Percentiles rank a stretch among this genome's conserved stretches.
Conservation (phyloP, 2,888 invertebrate species). For the Drosophila anceps region DNA sequence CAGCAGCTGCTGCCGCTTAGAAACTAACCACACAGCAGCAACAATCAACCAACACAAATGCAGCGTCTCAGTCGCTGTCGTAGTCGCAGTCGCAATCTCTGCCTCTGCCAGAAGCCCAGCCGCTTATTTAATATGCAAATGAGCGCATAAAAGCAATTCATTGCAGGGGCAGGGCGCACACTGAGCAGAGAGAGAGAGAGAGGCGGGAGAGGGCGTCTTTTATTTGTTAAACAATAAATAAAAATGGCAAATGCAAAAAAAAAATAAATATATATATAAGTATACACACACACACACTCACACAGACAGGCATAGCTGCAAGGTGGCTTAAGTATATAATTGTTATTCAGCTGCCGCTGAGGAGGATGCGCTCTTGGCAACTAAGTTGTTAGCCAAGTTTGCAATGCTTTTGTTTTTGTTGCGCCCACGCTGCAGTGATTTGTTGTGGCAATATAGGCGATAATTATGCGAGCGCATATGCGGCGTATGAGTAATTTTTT, state of each 20-base stretch:
- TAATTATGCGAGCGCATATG: slow-evolving; percentile 73
- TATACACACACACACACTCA: neutral
- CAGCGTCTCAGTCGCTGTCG: slow-evolving; percentile 43
- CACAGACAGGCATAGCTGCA: slow-evolving; percentile 1
- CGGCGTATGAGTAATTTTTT: slow-evolving; percentile 76
- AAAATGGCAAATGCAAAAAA: slow-evolving; percentile 53
- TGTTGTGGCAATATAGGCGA: slow-evolving; percentile 64
- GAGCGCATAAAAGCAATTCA: slow-evolving; percentile 78
- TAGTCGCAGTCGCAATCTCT: slow-evolving; percentile 6
- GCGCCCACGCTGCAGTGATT: slow-evolving; percentile 52
- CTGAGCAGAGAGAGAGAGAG: neutral
- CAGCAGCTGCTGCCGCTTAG: slow-evolving; percentile 66
- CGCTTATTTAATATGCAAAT: slow-evolving; percentile 80
- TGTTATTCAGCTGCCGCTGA: slow-evolving; percentile 65
- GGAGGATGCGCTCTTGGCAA: slow-evolving; percentile 70
- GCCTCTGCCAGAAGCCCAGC: slow-evolving; percentile 33
- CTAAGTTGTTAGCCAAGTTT: slow-evolving; percentile 41
- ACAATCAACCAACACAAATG: slow-evolving; percentile 55
- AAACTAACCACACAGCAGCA: slow-evolving; percentile 59
- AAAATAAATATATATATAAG: neutral
- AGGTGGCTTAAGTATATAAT: slow-evolving; percentile 48
- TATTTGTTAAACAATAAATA: slow-evolving; percentile 74
- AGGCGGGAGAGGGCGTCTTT: slow-evolving; percentile 19
- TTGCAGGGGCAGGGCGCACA: slow-evolving; percentile 63
- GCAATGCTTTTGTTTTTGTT: slow-evolving; percentile 19